Conservation (phyloP, 2,113 vertebrate species). For the Dolichallabes microphthalmus region DNA sequence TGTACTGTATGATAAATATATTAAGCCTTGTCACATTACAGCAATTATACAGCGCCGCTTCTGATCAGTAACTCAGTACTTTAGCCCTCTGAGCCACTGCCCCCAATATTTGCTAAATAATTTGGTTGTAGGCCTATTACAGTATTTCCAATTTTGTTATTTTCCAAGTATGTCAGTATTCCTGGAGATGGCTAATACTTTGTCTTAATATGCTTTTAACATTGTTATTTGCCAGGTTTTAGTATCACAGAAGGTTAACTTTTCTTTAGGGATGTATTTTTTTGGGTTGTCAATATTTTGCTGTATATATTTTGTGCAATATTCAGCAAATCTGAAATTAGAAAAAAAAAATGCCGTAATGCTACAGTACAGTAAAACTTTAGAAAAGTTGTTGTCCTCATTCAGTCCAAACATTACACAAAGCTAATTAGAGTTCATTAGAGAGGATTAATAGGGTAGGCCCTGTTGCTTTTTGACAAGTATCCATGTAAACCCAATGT, state of each 20-base stretch:
- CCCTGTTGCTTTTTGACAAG: constrained; percentile 18
- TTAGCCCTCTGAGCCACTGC: no score
- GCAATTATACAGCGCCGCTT: no score
- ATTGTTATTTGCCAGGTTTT: not conserved
- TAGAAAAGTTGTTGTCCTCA: constrained; percentile 37
- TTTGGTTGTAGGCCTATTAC: no score
- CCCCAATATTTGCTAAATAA: no score
- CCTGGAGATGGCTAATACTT: not conserved
- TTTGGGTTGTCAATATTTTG: not conserved
- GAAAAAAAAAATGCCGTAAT: not conserved
- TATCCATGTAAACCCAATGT: not conserved
- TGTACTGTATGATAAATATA: no score
- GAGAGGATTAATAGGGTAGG: constrained; percentile 40
- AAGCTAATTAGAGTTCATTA: constrained; percentile 39
- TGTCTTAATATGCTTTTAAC: not conserved
- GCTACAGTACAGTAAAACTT: not conserved
- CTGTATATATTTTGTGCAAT: not conserved
- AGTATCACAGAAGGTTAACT: not conserved
- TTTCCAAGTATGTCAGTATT: not conserved
- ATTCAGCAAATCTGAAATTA: not conserved
- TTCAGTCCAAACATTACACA: constrained; percentile 40
- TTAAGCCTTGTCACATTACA: no score
- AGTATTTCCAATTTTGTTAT: not conserved
- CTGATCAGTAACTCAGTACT: no score
- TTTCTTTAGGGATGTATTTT: no score